phyloP scores from a whole-genome alignment of 2,888 invertebrate species.

The Stomorhina lunata region DNA sequence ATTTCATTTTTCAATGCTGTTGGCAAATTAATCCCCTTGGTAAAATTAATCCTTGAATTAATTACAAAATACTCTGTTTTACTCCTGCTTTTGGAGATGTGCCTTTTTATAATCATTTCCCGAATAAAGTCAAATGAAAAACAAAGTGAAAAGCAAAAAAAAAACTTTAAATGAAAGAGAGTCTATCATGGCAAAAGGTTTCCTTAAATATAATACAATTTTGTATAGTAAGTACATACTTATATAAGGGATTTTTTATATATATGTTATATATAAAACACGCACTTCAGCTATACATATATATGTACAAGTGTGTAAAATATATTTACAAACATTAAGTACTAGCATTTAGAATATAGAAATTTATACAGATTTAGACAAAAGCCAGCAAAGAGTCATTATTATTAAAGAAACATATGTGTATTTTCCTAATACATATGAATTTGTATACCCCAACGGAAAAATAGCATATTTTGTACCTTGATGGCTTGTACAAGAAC shows the following conservation, averaged over 20 bases:
- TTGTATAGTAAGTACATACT: background rate
- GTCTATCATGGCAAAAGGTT: conserved; percentile 10
- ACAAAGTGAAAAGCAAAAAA: background rate
- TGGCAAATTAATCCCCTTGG: conserved; percentile 65
- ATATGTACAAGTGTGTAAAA: too few relatives aligned
- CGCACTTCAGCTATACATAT: background rate
- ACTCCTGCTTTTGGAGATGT: background rate
- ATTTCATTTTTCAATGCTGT: conserved; percentile 33
- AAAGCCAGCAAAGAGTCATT: conserved; percentile 41
- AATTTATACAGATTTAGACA: conserved; percentile 50
- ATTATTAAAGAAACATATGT: conserved; percentile 48
- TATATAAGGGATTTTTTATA: background rate
- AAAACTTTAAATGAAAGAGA: background rate
- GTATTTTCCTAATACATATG: background rate
- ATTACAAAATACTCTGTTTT: conserved; percentile 59
- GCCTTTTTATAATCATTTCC: conserved; percentile 18
- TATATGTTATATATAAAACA: background rate
- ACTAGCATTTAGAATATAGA: conserved; percentile 22
- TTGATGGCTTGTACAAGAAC: too few relatives aligned
- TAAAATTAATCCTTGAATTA: conserved; percentile 68
- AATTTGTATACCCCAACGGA: too few relatives aligned
- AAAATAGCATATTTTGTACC: too few relatives aligned
- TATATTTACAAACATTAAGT: background rate
- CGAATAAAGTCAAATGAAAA: background rate
- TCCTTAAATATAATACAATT: background rate